These are phyloP conservation scores for Coenobita brevimanus DNA, from an alignment of 1,140 invertebrate species.

Conservation along the genomic window DNA sequence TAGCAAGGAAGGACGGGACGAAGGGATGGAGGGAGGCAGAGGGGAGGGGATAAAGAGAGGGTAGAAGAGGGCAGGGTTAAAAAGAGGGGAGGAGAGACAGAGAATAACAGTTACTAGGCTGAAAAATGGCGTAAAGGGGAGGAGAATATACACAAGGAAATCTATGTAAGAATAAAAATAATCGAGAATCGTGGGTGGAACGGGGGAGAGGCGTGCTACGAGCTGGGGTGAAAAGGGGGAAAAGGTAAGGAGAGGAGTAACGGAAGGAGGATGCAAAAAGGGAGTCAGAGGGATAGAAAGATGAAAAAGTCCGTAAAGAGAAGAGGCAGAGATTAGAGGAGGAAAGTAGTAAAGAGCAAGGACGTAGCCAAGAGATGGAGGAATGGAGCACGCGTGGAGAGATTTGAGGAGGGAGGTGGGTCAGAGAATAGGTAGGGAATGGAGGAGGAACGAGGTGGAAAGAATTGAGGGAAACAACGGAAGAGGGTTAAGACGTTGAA, in stretches of 20 bases:
- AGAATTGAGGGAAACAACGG: neutral
- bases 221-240: neutral
- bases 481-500: too few species aligned
- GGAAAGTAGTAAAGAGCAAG: neutral
- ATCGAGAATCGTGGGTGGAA: constrained; percentile 3
- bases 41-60: too few species aligned
- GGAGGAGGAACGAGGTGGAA: neutral
- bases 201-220: neutral
- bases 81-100: constrained; percentile 16
- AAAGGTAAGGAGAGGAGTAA: too few species aligned
- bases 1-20: neutral
- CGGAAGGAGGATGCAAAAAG: neutral
- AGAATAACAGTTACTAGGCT: constrained; percentile 19
- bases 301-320: neutral
- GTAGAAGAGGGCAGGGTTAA: neutral
- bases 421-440: neutral
- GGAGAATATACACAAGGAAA: neutral
- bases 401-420: neutral
- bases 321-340: neutral
- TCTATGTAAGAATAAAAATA: constrained; percentile 26
- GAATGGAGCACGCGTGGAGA: neutral
- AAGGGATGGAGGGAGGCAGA: neutral
- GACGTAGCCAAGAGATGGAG: neutral
- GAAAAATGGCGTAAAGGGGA: constrained; percentile 12
- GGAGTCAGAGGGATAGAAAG: neutral